Evolutionary conservation across 2,888 invertebrate genomes (phyloP).

Genomic region (Scaptomyza reducta): DNA sequence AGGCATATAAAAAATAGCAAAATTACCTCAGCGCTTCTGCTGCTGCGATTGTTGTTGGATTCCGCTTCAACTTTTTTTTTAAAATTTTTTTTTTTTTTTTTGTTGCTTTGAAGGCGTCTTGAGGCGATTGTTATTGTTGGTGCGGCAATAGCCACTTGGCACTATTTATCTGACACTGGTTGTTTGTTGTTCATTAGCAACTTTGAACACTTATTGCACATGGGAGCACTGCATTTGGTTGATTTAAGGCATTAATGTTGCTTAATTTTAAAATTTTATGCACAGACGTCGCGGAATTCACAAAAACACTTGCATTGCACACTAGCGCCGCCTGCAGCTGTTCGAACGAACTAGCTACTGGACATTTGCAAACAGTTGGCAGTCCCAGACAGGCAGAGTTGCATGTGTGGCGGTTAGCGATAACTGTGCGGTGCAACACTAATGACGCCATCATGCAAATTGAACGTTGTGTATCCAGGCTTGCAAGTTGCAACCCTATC

Average conservation of each 20-base stretch:
- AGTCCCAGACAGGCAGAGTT: slow-evolving; percentile 28
- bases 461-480: slow-evolving; percentile 36
- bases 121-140: slow-evolving; percentile 63
- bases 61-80: slow-evolving; percentile 34
- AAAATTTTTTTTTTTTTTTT: neutral
- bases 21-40: slow-evolving; percentile 70
- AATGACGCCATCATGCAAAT: slow-evolving; percentile 40
- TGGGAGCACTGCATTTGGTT: slow-evolving; percentile 23
- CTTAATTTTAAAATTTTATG: slow-evolving; percentile 68
- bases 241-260: slow-evolving; percentile 38
- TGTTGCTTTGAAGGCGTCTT: slow-evolving; percentile 48
- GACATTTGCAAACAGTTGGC: slow-evolving; percentile 32
- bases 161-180: slow-evolving; percentile 28
- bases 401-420: neutral
- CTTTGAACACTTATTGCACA: slow-evolving; percentile 53
- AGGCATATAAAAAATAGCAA: slow-evolving; percentile 70
- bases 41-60: slow-evolving; percentile 58
- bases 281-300: slow-evolving; percentile 80
- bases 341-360: slow-evolving; percentile 33
- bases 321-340: slow-evolving; percentile 61
- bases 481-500: slow-evolving; percentile 58
- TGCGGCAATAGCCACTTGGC: slow-evolving; percentile 45
- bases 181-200: slow-evolving; percentile 23
- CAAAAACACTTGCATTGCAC: slow-evolving; percentile 60
- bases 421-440: slow-evolving; percentile 16